Evolutionary conservation across 2,888 invertebrate species (phyloP), one percentile per base, ranked within the genome.

Genomic region (Endotricha flammealis): DNA sequence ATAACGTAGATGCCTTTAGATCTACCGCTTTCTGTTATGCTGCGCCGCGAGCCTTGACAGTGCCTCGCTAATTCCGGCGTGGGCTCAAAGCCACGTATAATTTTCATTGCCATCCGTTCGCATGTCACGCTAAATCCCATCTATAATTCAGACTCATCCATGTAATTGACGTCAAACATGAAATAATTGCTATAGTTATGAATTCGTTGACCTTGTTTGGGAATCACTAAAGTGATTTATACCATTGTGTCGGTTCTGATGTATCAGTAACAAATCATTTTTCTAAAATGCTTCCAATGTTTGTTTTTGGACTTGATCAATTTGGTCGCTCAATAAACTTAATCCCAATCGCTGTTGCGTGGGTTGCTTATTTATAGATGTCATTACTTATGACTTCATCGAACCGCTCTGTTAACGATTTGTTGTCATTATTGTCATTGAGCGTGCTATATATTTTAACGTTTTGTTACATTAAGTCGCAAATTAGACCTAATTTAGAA

Each of bases 331-430:
- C 55, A 53, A 63, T 71, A 64, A 69, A 64, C 61, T 60, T 63
- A 64, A 64, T 67, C 51, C 60, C 54, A 55, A 49, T 54, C 46
- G 57, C 61, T 57, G 56, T 54, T 66, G 76, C 63, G 81, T 81
- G 71, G 80, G 81, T 41, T 53, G 52, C 41, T 53, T 72, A 77
- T 78, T 79, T 80, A 73, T 75, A 70, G 71, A 57, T 64, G 69
- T 64, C 67, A 60, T 65, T 60, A 60, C 62, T 59, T 75, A 78
- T 81, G 83, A 82, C 79, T 76, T 83, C 82, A 83, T 78, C 74
- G 58, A 48, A 54, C 50, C 53, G 53, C 50, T 59, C 48, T 59
- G 61, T 64, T 66, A 64, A 64, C 60, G 58, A 55, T 64, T 42
- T 63, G 56, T 42, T 51, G 41, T 48, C 29, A 33, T 42, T 63